phyloP scores from a whole-genome alignment of 2,113 vertebrate species.

The Trochalopteron elliotii region DNA sequence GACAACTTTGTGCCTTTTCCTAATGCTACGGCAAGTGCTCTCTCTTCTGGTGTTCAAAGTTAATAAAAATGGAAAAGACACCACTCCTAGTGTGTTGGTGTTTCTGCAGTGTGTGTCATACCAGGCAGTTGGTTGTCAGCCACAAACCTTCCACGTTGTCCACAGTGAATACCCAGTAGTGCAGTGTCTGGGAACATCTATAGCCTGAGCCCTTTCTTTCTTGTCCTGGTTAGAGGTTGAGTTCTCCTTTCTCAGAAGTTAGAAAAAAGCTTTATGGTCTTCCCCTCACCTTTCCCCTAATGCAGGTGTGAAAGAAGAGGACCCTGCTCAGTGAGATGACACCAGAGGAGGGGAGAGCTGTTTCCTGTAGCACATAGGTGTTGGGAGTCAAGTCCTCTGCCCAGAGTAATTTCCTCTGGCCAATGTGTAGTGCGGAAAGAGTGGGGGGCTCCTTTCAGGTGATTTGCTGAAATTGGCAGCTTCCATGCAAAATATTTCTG shows the following conservation, averaged over 20 bases:
- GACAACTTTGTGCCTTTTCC: not conserved
- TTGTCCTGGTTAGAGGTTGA: not conserved
- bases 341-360: not conserved
- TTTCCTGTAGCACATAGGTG: not conserved
- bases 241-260: not conserved
- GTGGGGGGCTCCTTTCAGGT: not conserved
- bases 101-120: not conserved
- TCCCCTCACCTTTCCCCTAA: not conserved
- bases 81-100: not conserved
- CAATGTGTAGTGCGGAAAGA: not conserved
- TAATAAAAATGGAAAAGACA: not conserved
- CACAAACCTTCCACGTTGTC: not conserved
- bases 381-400: not conserved
- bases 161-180: not conserved
- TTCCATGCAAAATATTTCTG: not conserved
- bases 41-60: not conserved
- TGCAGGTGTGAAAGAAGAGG: not conserved
- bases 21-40: not conserved
- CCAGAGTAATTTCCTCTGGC: not conserved
- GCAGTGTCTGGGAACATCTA: not conserved
- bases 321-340: accelerated
- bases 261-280: not conserved
- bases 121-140: not conserved
- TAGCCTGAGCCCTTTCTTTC: not conserved
- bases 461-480: not conserved